A percentile compares a stretch with the other conserved stretches of the same genome.
phyloP scores from a whole-genome alignment of 2,888 invertebrate genomes.

The Cerastis leucographa region DNA sequence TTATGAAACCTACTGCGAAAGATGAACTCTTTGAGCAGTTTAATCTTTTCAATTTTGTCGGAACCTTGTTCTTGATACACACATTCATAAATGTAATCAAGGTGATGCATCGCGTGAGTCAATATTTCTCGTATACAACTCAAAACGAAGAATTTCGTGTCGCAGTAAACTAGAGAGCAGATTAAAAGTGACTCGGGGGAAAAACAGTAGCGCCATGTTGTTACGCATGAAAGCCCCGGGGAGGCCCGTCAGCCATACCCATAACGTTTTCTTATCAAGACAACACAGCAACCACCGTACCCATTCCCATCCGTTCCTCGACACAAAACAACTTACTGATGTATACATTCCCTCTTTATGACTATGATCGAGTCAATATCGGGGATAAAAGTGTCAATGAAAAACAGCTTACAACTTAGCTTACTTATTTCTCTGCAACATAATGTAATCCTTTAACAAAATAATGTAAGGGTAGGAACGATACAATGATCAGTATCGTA shows the following conservation, averaged over 20 bases:
- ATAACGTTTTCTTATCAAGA: slow-evolving; percentile 85
- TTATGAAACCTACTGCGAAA: background rate
- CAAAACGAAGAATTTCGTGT: slow-evolving; percentile 36
- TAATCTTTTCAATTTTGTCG: no score
- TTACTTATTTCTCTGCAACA: slow-evolving; percentile 25
- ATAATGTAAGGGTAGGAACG: slow-evolving; percentile 6
- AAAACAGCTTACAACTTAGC: no score
- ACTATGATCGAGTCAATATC: slow-evolving; percentile 29
- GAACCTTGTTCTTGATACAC: background rate
- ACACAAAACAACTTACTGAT: slow-evolving; percentile 53
- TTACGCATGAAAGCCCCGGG: slow-evolving; percentile 78
- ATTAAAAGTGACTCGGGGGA: slow-evolving; percentile 79
- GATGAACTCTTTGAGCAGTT: background rate
- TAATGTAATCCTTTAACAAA: slow-evolving; percentile 22
- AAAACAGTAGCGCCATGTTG: slow-evolving; percentile 75
- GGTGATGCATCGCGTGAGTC: slow-evolving; percentile 34
- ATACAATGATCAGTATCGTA: slow-evolving; percentile 26
- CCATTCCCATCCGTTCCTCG: slow-evolving; percentile 53
- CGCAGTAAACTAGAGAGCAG: slow-evolving; percentile 78
- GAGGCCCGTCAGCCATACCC: slow-evolving; percentile 80
- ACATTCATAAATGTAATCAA: slow-evolving; percentile 38
- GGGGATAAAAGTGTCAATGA: slow-evolving; percentile 50
- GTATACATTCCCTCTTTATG: slow-evolving; percentile 60
- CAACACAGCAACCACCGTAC: slow-evolving; percentile 76
- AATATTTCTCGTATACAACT: slow-evolving; percentile 36